A percentile compares a stretch with the other conserved stretches of the same genome.
These are phyloP conservation scores for Syngnathoides biaculeatus DNA, from an alignment of 2,113 vertebrate genomes.

Conservation along the genomic window DNA sequence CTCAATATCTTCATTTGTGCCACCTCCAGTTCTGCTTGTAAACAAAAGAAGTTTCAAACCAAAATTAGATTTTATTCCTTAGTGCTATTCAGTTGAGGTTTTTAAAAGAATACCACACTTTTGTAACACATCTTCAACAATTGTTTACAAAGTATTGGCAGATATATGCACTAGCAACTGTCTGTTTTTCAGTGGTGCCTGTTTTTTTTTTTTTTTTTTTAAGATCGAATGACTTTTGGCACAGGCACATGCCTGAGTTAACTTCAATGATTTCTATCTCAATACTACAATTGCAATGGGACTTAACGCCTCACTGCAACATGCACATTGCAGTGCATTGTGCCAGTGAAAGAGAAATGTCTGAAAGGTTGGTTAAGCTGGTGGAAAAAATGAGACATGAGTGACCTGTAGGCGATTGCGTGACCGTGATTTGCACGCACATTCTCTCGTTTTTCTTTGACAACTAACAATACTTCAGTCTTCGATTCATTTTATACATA, in stretches of 20 bases:
- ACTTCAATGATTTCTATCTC: constrained; percentile 69
- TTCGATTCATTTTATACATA: neutral
- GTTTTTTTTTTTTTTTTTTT: constrained; percentile 4
- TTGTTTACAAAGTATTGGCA: constrained; percentile 1
- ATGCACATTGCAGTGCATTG: constrained; percentile 5
- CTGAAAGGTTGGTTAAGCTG: constrained; percentile 40
- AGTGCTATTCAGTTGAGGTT: neutral
- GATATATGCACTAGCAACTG: constrained; percentile 11
- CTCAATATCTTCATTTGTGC: no score
- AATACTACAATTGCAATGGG: constrained; percentile 57
- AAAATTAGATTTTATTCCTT: no score
- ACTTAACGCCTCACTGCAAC: constrained; percentile 22
- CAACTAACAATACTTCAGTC: no score
- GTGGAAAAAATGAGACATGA: constrained; percentile 48
- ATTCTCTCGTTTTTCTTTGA: neutral
- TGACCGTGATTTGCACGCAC: neutral
- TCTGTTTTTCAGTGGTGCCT: constrained; percentile 2
- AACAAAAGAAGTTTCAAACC: no score
- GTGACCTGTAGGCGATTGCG: constrained; percentile 33
- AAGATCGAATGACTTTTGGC: constrained; percentile 33
- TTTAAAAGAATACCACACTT: neutral
- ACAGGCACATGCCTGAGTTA: constrained; percentile 57
- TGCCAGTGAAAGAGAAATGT: constrained; percentile 31
- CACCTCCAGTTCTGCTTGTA: no score
- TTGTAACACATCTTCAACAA: neutral